Evolutionary conservation across 2,113 vertebrate genomes (phyloP).

Genomic region (Epinephelus fuscoguttatus): DNA sequence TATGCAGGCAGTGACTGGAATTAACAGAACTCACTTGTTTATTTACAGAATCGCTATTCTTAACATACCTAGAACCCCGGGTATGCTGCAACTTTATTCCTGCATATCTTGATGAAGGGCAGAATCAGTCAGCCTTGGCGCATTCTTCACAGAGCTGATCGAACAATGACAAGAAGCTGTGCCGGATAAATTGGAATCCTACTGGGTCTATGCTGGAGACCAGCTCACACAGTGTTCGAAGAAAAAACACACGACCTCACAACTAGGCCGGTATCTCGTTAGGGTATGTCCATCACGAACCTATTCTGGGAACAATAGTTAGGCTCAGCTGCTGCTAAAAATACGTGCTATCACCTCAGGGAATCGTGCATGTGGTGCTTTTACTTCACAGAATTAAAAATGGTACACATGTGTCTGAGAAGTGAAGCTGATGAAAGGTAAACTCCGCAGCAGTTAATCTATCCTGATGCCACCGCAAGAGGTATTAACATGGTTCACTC

Average conservation of each 20-base stretch:
- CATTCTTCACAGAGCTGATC: slow-evolving; percentile 70
- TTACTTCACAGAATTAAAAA: slow-evolving; percentile 24
- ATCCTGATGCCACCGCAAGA: slow-evolving; percentile 1
- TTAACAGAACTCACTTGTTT: slow-evolving; percentile 42
- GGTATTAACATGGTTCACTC: slow-evolving; percentile 43
- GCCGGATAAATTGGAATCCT: slow-evolving; percentile 84
- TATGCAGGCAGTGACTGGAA: slow-evolving; percentile 6
- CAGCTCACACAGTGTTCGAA: slow-evolving; percentile 42
- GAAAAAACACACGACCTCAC: slow-evolving; percentile 48
- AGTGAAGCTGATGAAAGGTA: slow-evolving; percentile 36
- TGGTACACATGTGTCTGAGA: background rate
- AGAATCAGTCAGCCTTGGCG: slow-evolving; percentile 62
- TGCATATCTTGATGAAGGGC: slow-evolving; percentile 61
- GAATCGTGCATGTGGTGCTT: background rate
- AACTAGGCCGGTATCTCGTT: slow-evolving; percentile 57
- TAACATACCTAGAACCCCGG: slow-evolving; percentile 16
- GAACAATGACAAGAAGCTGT: slow-evolving; percentile 82
- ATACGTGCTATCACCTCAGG: slow-evolving; percentile 47
- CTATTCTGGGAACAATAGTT: slow-evolving; percentile 59
- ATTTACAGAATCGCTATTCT: slow-evolving; percentile 61
- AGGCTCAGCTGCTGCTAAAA: slow-evolving; percentile 46
- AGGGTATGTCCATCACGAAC: slow-evolving; percentile 70
- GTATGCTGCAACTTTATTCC: slow-evolving; percentile 44
- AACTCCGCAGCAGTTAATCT: slow-evolving; percentile 41
- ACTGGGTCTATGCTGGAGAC: slow-evolving; percentile 73